phyloP scores from a whole-genome alignment of 2,113 vertebrate genomes.

The Labeo catla region DNA sequence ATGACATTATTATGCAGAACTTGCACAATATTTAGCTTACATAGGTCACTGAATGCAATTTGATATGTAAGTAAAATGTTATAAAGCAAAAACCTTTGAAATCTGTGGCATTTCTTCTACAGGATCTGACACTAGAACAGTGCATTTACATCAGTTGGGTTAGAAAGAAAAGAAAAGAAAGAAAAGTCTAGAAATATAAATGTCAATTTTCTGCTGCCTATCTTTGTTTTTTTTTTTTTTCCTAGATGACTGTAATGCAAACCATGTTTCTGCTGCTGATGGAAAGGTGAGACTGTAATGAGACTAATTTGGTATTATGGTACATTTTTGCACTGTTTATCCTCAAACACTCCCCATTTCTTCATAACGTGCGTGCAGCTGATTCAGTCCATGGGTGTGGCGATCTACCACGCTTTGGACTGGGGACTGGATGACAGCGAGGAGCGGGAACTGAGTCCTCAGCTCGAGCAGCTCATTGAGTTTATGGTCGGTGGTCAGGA shows the following conservation, averaged over 20 bases:
- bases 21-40: not conserved
- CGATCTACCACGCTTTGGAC: slow-evolving; percentile 93
- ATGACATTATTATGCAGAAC: not conserved
- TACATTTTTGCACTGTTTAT: no score
- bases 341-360: not conserved
- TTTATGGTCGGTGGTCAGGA: slow-evolving; percentile 85
- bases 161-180: not conserved
- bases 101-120: not conserved
- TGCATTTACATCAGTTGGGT: not conserved
- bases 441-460: slow-evolving; percentile 90
- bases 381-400: slow-evolving; percentile 91
- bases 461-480: slow-evolving; percentile 92
- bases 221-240: not conserved
- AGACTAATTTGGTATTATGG: not conserved
- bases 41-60: not conserved
- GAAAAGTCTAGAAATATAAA: not conserved
- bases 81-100: not conserved
- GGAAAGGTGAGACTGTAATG: slow-evolving; percentile 5
- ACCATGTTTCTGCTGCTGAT: not conserved
- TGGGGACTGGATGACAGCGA: slow-evolving; percentile 94
- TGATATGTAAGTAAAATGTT: not conserved
- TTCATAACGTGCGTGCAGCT: slow-evolving; percentile 72
- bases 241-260: slow-evolving; percentile 10
- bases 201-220: not conserved
- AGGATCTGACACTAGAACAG: not conserved